Evolutionary conservation across 2,888 invertebrate species (phyloP).

Genomic region (Osedax frankpressi): DNA sequence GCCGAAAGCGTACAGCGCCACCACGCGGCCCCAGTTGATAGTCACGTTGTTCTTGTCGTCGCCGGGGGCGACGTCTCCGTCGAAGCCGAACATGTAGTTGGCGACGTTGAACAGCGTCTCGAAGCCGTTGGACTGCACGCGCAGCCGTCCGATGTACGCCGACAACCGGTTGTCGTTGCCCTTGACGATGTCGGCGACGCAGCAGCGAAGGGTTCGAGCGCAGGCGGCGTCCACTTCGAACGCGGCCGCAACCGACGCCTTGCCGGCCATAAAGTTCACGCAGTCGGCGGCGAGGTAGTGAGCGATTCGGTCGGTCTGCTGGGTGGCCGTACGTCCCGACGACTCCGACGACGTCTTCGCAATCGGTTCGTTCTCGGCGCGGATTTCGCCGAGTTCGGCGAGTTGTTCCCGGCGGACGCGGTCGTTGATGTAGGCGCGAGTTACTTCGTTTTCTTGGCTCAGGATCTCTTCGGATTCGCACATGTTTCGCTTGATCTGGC

Average conservation of each 20-base stretch:
- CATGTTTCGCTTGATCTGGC: not conserved
- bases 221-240: not conserved
- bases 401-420: not conserved
- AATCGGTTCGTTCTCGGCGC: not conserved
- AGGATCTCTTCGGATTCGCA: too few relatives aligned
- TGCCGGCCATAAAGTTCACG: not conserved
- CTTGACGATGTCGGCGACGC: not conserved
- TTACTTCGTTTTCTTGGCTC: too few relatives aligned
- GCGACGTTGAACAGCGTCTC: conserved; percentile 27
- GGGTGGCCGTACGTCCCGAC: not conserved
- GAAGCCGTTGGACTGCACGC: conserved; percentile 3
- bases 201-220: not conserved
- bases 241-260: not conserved
- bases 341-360: not conserved
- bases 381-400: not conserved
- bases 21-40: conserved; percentile 42
- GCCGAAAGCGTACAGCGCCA: conserved; percentile 41
- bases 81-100: conserved; percentile 41
- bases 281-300: not conserved
- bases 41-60: conserved; percentile 36
- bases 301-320: not conserved
- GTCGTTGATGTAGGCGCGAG: too few relatives aligned
- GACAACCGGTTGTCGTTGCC: not conserved
- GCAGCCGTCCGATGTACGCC: not conserved
- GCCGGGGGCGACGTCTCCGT: conserved; percentile 38